phyloP scores from a whole-genome alignment of 2,113 vertebrate species.

The Sminthopsis crassicaudata region DNA sequence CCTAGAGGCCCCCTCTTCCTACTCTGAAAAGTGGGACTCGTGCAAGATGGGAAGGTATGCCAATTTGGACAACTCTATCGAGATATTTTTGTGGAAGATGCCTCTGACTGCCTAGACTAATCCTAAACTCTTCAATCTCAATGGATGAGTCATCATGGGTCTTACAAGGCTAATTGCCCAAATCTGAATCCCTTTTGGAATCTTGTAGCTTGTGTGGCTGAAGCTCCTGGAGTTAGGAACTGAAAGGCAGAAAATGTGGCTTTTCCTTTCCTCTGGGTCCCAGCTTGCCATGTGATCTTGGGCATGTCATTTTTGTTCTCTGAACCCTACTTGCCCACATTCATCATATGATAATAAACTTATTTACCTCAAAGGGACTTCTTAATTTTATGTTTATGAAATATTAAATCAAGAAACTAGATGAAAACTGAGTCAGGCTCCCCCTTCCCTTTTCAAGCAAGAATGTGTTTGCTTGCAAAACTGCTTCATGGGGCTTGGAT shows the following conservation, averaged over 20 bases:
- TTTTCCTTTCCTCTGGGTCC: neutral
- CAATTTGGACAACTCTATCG: neutral
- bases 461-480: constrained; percentile 37
- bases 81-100: neutral
- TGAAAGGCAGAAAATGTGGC: neutral
- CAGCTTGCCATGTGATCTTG: neutral
- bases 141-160: neutral
- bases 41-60: neutral
- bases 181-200: neutral
- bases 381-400: constrained; percentile 27
- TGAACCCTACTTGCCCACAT: constrained; percentile 2
- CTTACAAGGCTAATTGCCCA: neutral
- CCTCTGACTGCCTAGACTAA: neutral
- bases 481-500: constrained; percentile 8
- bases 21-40: neutral
- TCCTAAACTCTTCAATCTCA: neutral
- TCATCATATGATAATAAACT: neutral
- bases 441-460: neutral
- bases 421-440: constrained; percentile 50
- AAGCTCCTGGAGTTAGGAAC: neutral
- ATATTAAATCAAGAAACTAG: constrained; percentile 4
- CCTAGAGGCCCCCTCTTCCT: neutral
- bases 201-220: neutral
- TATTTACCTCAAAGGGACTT: constrained; percentile 21
- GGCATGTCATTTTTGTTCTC: neutral